Base-by-base conservation (phyloP, 2,797 vertebrate genomes). In the Gymnoscopelus braueri region DNA sequence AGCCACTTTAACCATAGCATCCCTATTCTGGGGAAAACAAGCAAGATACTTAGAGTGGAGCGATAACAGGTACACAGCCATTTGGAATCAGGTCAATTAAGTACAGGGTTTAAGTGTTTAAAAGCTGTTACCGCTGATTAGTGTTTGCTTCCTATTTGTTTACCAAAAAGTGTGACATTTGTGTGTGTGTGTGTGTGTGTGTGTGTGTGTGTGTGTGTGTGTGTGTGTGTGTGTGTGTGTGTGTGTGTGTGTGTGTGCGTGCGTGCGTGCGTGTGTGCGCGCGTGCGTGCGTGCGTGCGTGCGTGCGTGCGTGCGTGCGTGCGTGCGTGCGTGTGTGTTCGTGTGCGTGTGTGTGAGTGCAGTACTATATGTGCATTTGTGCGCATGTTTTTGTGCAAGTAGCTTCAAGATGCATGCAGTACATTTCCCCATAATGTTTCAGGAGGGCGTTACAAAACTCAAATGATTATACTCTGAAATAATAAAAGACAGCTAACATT, bases 351-450 rank as follows among this genome's bases (percentile, higher is more conserved):
- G 51, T 53, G 51, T 54, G n/a, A 24, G 52, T 15, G 51, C 14
- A 23, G 39, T 44, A 29, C 3, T 3, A 0, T 29, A 8, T 35
- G 32, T 6, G 32, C 32, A 35, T 35, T 35, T 54, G 15, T 15
- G 9, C 61, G 48, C 48, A 39, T 39, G 61, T 9, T 29, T 23
- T 52, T 55, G 19, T 52, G 39, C 23, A 47, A 26, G 2, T 59
- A 59, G 11, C 52, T 69, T 19, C 44, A 50, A 68, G 77, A 69
- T 74, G 65, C 75, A 75, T 77, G 39, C 39, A 44, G 39, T 44
- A 59, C 55, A 47, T 75, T 63, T 77, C 62, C 29, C 62, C 58
- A 52, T 60, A 65, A 52, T 60, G 55, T 74, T 73, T 65, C 13
- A 63, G n/a, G 15, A 19, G 52, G 63, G 50, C 69, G 60, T 71